Conservation (phyloP, 2,888 invertebrate species). For the Nomada ferruginata region DNA sequence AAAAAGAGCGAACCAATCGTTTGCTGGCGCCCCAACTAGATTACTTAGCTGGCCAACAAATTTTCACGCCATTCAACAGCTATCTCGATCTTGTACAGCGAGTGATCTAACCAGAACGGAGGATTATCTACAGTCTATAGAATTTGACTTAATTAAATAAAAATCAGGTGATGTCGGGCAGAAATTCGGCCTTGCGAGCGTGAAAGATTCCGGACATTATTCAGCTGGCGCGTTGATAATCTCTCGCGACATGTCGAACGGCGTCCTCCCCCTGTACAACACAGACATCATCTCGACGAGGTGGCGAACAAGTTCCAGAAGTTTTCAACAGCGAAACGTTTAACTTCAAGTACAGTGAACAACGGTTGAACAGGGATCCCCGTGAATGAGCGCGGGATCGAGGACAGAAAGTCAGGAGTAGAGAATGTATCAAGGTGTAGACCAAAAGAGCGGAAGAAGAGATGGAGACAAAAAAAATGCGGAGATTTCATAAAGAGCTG, state of each 20-base stretch:
- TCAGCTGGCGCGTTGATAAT: conserved; percentile 21
- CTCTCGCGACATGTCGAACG: neutral
- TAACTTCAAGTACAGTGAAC: conserved; percentile 44
- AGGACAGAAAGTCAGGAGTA: neutral
- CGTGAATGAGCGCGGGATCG: conserved; percentile 19
- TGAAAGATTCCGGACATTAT: neutral
- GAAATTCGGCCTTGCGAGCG: neutral
- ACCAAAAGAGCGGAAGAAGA: conserved; percentile 17
- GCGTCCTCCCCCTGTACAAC: neutral
- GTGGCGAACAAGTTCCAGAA: conserved; percentile 31
- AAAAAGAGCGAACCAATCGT: too few relatives aligned
- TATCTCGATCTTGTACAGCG: too few relatives aligned
- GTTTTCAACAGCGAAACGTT: conserved; percentile 42
- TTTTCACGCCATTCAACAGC: neutral
- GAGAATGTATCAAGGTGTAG: conserved; percentile 9
- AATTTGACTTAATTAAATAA: neutral
- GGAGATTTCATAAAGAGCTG: conserved; percentile 73
- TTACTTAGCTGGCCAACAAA: conserved; percentile 4
- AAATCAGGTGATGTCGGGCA: neutral
- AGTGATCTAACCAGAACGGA: neutral
- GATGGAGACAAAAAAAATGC: conserved; percentile 51
- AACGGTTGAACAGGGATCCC: conserved; percentile 19
- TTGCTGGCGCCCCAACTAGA: too few relatives aligned
- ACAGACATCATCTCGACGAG: neutral
- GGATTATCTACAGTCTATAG: neutral